Evolutionary conservation across 2,888 invertebrate genomes (phyloP).

Genomic region (Lithosia quadra): DNA sequence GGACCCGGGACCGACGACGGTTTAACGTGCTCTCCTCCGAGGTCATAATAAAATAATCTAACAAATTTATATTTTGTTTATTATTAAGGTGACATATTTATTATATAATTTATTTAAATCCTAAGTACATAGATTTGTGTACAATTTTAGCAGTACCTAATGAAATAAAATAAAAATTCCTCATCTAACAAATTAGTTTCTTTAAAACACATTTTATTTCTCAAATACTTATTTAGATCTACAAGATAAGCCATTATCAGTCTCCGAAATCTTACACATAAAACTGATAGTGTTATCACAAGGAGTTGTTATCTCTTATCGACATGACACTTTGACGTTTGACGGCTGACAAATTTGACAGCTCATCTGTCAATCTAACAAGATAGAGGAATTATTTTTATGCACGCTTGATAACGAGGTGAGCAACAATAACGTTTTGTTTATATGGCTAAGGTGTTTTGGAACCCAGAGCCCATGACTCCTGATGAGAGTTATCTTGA

Average conservation of each 20-base stretch:
- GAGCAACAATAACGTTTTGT: background rate
- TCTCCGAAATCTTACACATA: conserved; percentile 44
- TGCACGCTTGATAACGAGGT: background rate
- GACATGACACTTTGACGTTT: conserved; percentile 70
- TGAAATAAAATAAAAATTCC: too few relatives aligned
- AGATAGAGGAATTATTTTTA: conserved; percentile 23
- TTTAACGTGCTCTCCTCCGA: too few relatives aligned
- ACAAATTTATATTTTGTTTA: too few relatives aligned
- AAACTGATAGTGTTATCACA: conserved; percentile 46
- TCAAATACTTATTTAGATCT: conserved; percentile 44
- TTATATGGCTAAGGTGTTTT: background rate
- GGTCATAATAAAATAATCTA: too few relatives aligned
- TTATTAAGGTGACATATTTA: too few relatives aligned
- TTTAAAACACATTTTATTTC: conserved; percentile 26
- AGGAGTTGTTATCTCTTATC: conserved; percentile 41
- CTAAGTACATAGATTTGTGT: too few relatives aligned
- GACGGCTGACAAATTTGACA: conserved; percentile 72
- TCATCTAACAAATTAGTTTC: background rate
- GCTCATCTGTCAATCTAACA: conserved; percentile 58
- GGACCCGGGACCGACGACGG: too few relatives aligned
- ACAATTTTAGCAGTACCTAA: too few relatives aligned
- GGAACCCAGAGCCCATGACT: background rate
- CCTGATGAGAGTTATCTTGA: background rate
- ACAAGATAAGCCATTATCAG: conserved; percentile 36
- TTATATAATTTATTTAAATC: too few relatives aligned